These are phyloP conservation scores for Himalopsyche japonica DNA, from an alignment of 2,888 invertebrate species.

Conservation along the genomic window DNA sequence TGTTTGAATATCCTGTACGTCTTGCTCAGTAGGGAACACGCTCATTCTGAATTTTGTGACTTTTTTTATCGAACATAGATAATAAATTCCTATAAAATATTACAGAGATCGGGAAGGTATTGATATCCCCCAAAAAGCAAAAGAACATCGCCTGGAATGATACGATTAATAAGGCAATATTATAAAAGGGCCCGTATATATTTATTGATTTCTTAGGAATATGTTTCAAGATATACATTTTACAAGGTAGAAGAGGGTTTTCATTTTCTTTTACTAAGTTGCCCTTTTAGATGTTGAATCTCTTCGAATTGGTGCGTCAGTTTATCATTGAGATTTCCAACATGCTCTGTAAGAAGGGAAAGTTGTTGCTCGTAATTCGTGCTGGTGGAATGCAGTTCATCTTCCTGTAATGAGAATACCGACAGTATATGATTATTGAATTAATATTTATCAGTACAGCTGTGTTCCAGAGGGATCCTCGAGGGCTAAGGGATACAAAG, in stretches of 20 bases:
- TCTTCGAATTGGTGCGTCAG: conserved; percentile 80
- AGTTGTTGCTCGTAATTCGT: conserved; percentile 70
- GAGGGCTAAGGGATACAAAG: too few relatives aligned
- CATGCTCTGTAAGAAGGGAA: conserved; percentile 65
- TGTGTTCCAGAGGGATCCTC: too few relatives aligned
- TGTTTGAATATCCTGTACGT: too few relatives aligned
- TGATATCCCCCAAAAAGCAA: not conserved
- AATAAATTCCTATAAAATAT: not conserved
- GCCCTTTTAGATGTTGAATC: conserved; percentile 70
- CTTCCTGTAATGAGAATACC: conserved; percentile 51
- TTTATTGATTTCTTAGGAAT: not conserved
- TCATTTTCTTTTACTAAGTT: conserved; percentile 58
- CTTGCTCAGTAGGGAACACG: too few relatives aligned
- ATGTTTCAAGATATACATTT: not conserved
- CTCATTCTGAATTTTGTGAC: too few relatives aligned
- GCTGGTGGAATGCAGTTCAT: conserved; percentile 66
- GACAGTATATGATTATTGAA: not conserved
- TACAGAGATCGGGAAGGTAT: not conserved
- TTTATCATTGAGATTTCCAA: conserved; percentile 75
- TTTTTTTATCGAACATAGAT: too few relatives aligned
- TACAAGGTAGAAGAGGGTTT: not conserved
- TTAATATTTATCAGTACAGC: not conserved
- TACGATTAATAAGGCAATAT: not conserved
- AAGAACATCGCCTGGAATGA: not conserved
- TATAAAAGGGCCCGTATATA: not conserved